Evolutionary conservation across 2,797 vertebrate species (phyloP), one percentile per base, ranked within the genome.

Genomic region (Morus bassanus): DNA sequence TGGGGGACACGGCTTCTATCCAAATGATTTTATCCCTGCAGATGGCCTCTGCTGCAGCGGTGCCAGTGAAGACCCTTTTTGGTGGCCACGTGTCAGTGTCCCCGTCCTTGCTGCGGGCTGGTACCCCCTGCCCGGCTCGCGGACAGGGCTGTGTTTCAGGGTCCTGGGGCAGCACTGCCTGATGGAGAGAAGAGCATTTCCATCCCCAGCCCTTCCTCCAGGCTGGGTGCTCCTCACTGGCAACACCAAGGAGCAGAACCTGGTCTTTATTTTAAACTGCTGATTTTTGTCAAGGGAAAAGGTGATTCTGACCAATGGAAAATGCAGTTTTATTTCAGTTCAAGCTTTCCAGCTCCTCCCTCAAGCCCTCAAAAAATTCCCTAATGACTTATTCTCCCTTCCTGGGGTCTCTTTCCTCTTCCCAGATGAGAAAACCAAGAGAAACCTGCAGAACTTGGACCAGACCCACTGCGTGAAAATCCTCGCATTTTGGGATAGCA

Each of bases 51-150:
- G 28, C 43, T 28, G n/a, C 63, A 53, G 69, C 1, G 3, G 30
- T 24, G 56, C 19, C 54, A n/a, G 60, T 2, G 0, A 1, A 3
- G 54, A 16, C n/a, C 61, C 0, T 1, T 16, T n/a, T 15, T 7
- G 37, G 46, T 61, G 78, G 37, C 51, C 6, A 0, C 14, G 18
- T 83, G 25, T 6, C 51, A 6, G 3, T 6, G n/a, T 24, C 54
- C 50, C 41, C 2, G 8, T 54, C 87, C 37, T 22, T 13, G 3
- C 39, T 15, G 18, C 0, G 4, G 28, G 8, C 22, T 83, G 85
- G 5, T 9, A 16, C 6, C 24, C 19, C n/a, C 8, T 25, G 35
- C 27, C n/a, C 2, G 0, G n/a, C 12, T 28, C 2, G 0, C 1
- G 57, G 18, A 2, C 13, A 3, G 39, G 41, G 56, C 22, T 68